These are phyloP conservation scores for Oncorhynchus clarkii DNA, from an alignment of 2,113 vertebrate species.

Conservation along the genomic window DNA sequence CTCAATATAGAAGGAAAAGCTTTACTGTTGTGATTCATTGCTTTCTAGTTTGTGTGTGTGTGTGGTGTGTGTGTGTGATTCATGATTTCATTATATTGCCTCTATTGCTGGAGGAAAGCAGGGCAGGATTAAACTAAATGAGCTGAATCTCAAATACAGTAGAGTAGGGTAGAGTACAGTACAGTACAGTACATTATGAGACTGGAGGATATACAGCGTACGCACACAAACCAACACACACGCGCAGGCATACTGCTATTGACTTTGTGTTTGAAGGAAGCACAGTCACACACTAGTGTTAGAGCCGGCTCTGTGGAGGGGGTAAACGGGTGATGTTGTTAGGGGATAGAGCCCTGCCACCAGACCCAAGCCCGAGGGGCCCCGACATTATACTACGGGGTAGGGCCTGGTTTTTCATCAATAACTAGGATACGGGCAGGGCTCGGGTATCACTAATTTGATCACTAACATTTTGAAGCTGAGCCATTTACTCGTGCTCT, in stretches of 20 bases:
- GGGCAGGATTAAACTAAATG: conserved; percentile 25
- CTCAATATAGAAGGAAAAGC: conserved; percentile 19
- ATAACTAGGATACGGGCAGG: too few relatives aligned
- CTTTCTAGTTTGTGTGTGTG: neutral
- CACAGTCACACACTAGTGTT: conserved; percentile 1
- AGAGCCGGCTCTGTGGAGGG: conserved; percentile 37
- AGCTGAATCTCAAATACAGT: conserved; percentile 17
- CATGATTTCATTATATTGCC: conserved; percentile 32
- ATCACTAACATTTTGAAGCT: too few relatives aligned
- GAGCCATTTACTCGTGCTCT: too few relatives aligned
- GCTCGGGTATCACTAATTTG: too few relatives aligned
- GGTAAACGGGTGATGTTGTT: conserved; percentile 32
- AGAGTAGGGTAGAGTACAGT: too few relatives aligned
- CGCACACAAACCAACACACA: neutral
- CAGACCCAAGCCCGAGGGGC: too few relatives aligned
- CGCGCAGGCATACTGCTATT: neutral
- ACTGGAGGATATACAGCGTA: conserved; percentile 23
- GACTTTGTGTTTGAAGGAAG: neutral
- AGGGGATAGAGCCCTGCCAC: neutral
- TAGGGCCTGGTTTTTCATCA: too few relatives aligned
- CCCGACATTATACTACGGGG: too few relatives aligned
- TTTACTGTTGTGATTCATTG: conserved; percentile 40
- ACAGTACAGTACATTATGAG: conserved; percentile 40
- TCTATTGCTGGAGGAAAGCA: conserved; percentile 28
- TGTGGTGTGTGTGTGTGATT: neutral